Evolutionary conservation across 2,888 invertebrate species (phyloP).

Genomic region (Stramonita haemastoma): DNA sequence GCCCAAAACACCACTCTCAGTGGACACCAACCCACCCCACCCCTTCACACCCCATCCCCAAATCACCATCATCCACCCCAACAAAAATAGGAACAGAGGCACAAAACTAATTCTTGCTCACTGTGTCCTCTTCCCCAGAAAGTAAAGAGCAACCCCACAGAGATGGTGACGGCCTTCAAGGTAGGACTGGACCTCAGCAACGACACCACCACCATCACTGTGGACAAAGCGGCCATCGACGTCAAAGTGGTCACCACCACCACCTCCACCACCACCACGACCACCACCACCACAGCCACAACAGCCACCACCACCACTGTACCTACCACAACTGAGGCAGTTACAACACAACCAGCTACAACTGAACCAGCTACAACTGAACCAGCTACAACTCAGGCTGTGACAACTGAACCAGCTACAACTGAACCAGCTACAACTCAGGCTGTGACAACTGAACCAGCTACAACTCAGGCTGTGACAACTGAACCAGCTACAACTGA

Average conservation of each 20-base stretch:
- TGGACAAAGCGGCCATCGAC: not conserved
- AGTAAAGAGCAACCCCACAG: not conserved
- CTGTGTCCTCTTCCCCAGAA: not conserved
- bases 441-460: not conserved
- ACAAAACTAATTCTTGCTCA: too few relatives aligned
- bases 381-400: not conserved
- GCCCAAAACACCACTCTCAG: too few relatives aligned
- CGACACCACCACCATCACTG: not conserved
- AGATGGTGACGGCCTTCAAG: constrained; percentile 8
- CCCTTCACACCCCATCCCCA: too few relatives aligned
- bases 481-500: not conserved
- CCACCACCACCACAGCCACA: not conserved
- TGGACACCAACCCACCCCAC: too few relatives aligned
- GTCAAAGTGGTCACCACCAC: constrained; percentile 7
- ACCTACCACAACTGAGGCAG: not conserved
- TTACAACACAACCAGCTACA: not conserved
- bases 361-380: not conserved
- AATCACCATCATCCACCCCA: too few relatives aligned
- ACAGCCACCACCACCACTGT: not conserved
- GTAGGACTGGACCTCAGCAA: not conserved
- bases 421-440: not conserved
- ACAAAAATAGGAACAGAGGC: too few relatives aligned
- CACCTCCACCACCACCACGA: not conserved
- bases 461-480: not conserved
- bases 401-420: not conserved